Base-by-base conservation (phyloP, 2,888 invertebrate genomes). In the Drosophila infuscata region DNA sequence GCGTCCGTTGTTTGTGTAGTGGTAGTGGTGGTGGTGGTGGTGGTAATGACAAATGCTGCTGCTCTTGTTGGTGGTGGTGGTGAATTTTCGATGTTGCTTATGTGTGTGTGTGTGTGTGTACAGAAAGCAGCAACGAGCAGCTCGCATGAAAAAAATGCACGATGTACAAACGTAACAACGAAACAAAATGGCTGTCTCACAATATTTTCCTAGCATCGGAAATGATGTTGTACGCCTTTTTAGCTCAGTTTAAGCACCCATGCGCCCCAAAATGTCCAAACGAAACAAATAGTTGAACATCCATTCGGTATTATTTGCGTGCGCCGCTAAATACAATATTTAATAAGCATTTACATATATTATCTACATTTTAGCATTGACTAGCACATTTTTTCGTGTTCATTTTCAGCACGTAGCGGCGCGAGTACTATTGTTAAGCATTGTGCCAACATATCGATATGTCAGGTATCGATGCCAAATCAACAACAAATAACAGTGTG, bases 151-250 rank as follows among this genome's bases (percentile, higher is more conserved):
- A 79, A 82, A 73, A 46, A 79, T 78, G 71, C 73, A 73, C 66
- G 70, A 74, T 74, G 74, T 69, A 73, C 68, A 66, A 79, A 77
- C 75, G 76, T 71, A 77, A 81, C 80, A 81, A 80, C 75, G 83
- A 91, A 92, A 91, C 92, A 91, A 91, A 91, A 91, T 91, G 91
- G 91, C 91, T 89, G 89, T 86, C 86, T 73, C 76, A 79, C 76
- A 79, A 71, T 76, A 74, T 76, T 64, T 76, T 70, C 52, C 41
- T 72, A 61, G 68, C 62, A 75, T 79, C 46, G 38, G 49, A 61
- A 61, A 65, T 58, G 30, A 51, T 67, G 38, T 54, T 69, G 57
- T 38, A 56, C 46, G 51, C 38, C 29, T 57, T 76, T 25, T 78
- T 53, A 3, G 36, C 30, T 63, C 32, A 38, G 41, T 51, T 36